Evolutionary conservation across 1,140 invertebrate species (phyloP), one percentile per base, ranked within the genome.

Genomic region (Saccostrea glomerata): DNA sequence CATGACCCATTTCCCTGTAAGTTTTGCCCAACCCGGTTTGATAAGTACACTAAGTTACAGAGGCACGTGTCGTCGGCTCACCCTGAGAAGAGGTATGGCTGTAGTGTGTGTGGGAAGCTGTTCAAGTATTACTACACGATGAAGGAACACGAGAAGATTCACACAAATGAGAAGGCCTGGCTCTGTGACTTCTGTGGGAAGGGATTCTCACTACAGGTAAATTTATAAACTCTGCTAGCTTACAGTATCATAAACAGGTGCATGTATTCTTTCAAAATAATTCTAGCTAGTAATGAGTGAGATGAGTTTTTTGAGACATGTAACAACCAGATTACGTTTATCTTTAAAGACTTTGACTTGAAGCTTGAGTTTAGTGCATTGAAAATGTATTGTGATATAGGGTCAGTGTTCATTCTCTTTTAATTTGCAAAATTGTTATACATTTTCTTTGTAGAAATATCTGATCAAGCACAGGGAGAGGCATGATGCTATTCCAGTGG

Each of bases 141-240:
- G 89, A 92, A 86, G 94, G 95, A 88, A 40, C 90, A 91, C 88
- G 92, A 91, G 89, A 82, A 92, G 47, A 91, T 93, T 11, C 95
- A 95, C 89, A 94, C 92, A 7, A 95, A 94, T 1, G 93, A 93
- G 58, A 91, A 90, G 47, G 93, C 92, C 58, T 94, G 92, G 60
- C 92, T 93, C 82, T 96, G 95, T 90, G 91, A 93, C 73, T 92
- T 92, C 88, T 95, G 95, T 92, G 95, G 94, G 1, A 90, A 91
- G 47, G 87, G 89, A 12, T 92, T 92, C 70, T 85, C 88, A 36
- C 25, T 88, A 23, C 60, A 70, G 82, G 83, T 47, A 84, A 7
- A 77, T 47, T 47, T 47, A 47, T 47, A 47, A 47, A 47, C 40
- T 6, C 6, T 47, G 6, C 2, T 6, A 2, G 6, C 6, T 2